Evolutionary conservation across 30 jellyfish, hydroid and myxozoan genomes (phyloP).

Genomic region (Turritopsis dohrnii): DNA sequence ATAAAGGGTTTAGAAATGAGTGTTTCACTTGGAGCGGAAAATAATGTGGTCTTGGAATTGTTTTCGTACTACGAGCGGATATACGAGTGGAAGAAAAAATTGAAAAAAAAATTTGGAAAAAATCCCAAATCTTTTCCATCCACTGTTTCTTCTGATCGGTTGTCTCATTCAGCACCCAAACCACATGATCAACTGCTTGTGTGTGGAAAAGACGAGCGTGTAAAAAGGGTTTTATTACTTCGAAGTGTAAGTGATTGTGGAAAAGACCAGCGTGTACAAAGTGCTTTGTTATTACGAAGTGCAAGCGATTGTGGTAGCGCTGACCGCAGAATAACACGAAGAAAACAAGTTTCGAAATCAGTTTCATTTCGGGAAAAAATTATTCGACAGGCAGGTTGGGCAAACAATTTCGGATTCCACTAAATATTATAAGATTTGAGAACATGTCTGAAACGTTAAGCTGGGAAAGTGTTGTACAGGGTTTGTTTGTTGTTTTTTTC

Average conservation of each 20-base stretch:
- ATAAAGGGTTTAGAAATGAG: constrained; percentile 1
- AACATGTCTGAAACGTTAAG: too few species aligned
- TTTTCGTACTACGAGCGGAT: constrained; percentile 15
- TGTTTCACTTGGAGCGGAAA: constrained; percentile 30
- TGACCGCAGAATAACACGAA: neutral
- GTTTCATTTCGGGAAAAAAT: neutral
- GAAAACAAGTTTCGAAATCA: neutral
- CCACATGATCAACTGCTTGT: neutral
- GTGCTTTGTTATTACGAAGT: neutral
- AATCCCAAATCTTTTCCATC: neutral
- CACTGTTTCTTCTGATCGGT: neutral
- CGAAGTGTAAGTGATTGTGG: neutral
- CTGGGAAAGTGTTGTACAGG: too few species aligned
- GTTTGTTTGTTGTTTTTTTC: too few species aligned
- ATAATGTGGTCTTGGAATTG: constrained; percentile 19
- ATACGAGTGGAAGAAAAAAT: constrained; percentile 28
- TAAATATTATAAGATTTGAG: too few species aligned
- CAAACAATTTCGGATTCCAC: neutral
- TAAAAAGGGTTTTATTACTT: neutral
- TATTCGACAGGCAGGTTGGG: neutral
- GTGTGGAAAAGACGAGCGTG: neutral
- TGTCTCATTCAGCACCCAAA: neutral
- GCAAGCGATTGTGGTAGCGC: neutral
- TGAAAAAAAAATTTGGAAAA: neutral
- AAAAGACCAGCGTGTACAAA: neutral